Evolutionary conservation across 2,797 vertebrate species (phyloP), one percentile per base, ranked within the genome.

Genomic region (Leptodactylus fallax): DNA sequence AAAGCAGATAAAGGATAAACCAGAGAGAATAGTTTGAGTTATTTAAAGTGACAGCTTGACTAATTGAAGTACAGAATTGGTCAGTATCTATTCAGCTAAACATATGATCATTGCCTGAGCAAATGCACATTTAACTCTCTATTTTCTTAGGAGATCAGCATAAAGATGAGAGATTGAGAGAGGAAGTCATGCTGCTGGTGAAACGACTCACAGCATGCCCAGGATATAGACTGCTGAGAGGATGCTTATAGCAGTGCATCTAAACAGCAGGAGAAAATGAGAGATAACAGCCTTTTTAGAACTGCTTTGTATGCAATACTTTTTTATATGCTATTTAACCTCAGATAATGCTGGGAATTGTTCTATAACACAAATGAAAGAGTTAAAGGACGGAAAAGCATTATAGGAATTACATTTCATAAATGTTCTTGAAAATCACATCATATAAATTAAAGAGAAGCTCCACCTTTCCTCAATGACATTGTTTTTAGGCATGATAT

Each of bases 201-300:
- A 89, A 90, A 93, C 21, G 60, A 91, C 87, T 92, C 91, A 88
- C 90, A 90, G 92, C 67, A 0, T 89, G 92, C 79, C 88, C 49
- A 88, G 90, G 90, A 90, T 90, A 55, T 87, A 78, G 81, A 89
- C 85, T 90, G 86, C 90, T 91, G 88, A 60, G 87, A 90, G 85
- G 91, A 91, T 89, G 88, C 90, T 91, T 92, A 89, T 56, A 91
- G 90, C 85, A 71, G 82, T 88, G 85, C 72, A 91, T 91, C 85
- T 85, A 88, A 90, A 82, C 83, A 85, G 76, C 90, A 90, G 78
- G 77, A 88, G 79, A 87, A 91, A 92, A 81, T 90, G 88, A 88
- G 89, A 92, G 90, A 90, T 79, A 89, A 88, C 47, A 76, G 53
- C 23, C 49, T 76, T 87, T 89, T 90, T 90, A 16, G 90, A 92